These are phyloP conservation scores for Callopanchax toddi DNA, from an alignment of 2,113 vertebrate genomes.

Conservation along the genomic window DNA sequence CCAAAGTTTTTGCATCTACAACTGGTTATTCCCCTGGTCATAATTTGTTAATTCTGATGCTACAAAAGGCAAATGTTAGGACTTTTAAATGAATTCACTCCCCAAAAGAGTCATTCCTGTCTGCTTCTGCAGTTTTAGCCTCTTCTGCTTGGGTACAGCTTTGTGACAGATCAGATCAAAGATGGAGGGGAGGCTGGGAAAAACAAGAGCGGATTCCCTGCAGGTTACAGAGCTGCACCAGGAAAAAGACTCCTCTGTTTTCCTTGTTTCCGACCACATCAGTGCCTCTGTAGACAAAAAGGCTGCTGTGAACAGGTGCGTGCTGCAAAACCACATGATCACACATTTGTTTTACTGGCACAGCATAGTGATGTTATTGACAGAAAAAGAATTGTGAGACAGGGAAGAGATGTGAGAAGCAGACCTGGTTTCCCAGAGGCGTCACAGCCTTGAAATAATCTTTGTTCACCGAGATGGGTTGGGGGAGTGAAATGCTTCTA, in stretches of 20 bases:
- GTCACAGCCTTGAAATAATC: slow-evolving; percentile 18
- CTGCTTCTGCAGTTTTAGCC: slow-evolving; percentile 16
- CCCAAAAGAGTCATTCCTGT: slow-evolving; percentile 12
- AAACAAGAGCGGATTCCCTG: slow-evolving; percentile 21
- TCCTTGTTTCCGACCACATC: slow-evolving; percentile 12
- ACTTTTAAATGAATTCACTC: slow-evolving; percentile 42
- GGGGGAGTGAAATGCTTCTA: not conserved
- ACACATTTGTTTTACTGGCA: slow-evolving; percentile 14
- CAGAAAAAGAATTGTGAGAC: slow-evolving; percentile 2
- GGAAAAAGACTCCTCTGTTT: slow-evolving; percentile 2
- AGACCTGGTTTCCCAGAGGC: slow-evolving; percentile 17
- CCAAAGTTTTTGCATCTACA: too few relatives aligned
- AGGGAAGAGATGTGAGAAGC: slow-evolving; percentile 15
- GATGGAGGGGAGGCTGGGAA: slow-evolving; percentile 21
- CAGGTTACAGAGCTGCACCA: slow-evolving; percentile 30
- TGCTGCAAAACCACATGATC: slow-evolving; percentile 28
- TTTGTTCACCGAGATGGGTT: not conserved
- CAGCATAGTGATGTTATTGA: slow-evolving; percentile 18
- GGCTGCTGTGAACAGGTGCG: slow-evolving; percentile 29
- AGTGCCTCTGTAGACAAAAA: slow-evolving; percentile 5
- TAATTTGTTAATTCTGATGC: slow-evolving; percentile 16
- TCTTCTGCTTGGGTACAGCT: slow-evolving; percentile 17
- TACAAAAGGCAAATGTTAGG: slow-evolving; percentile 22
- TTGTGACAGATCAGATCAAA: slow-evolving; percentile 40
- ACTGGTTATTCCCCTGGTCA: slow-evolving; percentile 1